Conservation (phyloP, 2,797 vertebrate species). For the Cynodonichthys magdalenae region DNA sequence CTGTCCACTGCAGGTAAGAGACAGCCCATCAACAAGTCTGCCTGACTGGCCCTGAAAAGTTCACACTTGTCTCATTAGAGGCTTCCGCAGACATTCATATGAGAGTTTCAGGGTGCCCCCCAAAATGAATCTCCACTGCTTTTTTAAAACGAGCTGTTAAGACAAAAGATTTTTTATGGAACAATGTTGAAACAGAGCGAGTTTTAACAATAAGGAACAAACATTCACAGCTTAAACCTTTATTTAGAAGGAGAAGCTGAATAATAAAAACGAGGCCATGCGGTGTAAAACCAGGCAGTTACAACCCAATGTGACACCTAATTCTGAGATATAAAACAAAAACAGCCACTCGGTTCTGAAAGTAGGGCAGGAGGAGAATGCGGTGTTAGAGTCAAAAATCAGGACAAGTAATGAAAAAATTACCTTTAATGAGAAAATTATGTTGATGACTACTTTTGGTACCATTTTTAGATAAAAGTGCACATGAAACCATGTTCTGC, state of each 20-base stretch:
- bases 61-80: constrained; percentile 5
- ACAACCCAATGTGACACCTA: constrained; percentile 15
- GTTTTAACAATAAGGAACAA: constrained; percentile 27
- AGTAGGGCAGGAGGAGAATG: constrained; percentile 12
- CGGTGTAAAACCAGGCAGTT: constrained; percentile 22
- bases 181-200: constrained; percentile 27
- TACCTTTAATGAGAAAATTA: neutral
- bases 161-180: constrained; percentile 12
- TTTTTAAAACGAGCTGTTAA: constrained; percentile 7
- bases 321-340: constrained; percentile 32
- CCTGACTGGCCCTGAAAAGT: constrained; percentile 13
- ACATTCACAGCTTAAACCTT: constrained; percentile 29
- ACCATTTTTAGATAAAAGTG: neutral
- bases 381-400: constrained; percentile 4
- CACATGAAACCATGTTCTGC: neutral
- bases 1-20: constrained; percentile 91
- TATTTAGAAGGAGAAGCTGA: constrained; percentile 32
- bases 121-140: constrained; percentile 17
- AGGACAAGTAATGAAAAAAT: neutral
- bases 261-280: constrained; percentile 31
- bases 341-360: constrained; percentile 31
- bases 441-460: neutral
- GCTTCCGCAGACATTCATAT: neutral
- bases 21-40: constrained; percentile 26
- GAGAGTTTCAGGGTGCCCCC: constrained; percentile 4